Evolutionary conservation across 2,888 invertebrate species (phyloP), one percentile per base, ranked within the genome.

Genomic region (Polyommatus icarus): DNA sequence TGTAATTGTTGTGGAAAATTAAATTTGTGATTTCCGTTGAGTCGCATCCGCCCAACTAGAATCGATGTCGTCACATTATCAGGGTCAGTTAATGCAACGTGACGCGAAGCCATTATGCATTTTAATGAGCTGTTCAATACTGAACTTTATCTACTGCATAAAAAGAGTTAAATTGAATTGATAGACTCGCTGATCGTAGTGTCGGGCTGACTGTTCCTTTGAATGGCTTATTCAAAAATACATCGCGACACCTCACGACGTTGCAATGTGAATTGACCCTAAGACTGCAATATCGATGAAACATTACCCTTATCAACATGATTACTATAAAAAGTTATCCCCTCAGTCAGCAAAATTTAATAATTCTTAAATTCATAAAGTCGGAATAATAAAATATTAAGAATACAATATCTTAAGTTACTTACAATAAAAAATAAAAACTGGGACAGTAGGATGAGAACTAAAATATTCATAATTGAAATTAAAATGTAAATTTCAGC

Each of bases 381-480:
- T 54, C 5, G 5, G 1, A 18, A 18, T 3, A 54, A 4, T 54
- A 18, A 54, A 59, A 59, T n/a, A 12, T 59, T 59, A 20, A n/a
- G n/a, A n/a, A 8, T 20, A 59, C 20, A 59, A 20, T 59, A 20
- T 59, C 20, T n/a, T n/a, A n/a, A n/a, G n/a, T n/a, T n/a, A 59
- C 20, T 59, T 20, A 59, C 20, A 32, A 71, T 24, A 72, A 71
- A 36, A 71, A 32, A 71, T 32, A 29, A 72, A 20, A 72, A 72
- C 10, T 72, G n/a, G 72, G 72, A 72, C 36, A 72, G 72, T 72
- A 20, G 72, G 72, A 72, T 40, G 72, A 72, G 72, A 72, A 72
- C 4, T 10, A n/a, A 36, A 29, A 29, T 29, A 71, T 32, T 71
- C 20, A 20, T 20, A 6, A 67, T 32, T 67, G 2, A 67, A 32